Evolutionary conservation across 2,113 vertebrate species (phyloP).

Genomic region (Gadus chalcogrammus): DNA sequence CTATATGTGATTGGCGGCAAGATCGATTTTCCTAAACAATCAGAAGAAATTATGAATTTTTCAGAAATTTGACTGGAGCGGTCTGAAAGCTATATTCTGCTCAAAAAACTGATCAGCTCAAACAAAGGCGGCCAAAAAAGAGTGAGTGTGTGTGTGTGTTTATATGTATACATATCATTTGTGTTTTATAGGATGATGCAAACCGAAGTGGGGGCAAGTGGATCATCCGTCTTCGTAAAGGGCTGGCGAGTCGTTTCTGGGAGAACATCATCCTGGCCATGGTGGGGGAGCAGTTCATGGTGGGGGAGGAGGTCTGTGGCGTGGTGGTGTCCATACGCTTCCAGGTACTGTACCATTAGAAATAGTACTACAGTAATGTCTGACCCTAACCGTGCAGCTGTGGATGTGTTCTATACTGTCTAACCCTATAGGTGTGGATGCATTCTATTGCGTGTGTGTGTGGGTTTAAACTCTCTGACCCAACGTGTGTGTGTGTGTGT

Average conservation of each 20-base stretch:
- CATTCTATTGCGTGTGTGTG: neutral
- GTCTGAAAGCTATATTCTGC: no score
- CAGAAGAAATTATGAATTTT: no score
- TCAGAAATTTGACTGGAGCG: no score
- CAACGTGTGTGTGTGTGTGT: neutral
- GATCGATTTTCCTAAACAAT: no score
- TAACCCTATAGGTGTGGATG: neutral
- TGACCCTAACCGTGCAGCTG: neutral
- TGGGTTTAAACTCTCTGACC: neutral
- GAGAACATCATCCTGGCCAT: slow-evolving; percentile 76
- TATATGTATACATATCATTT: neutral
- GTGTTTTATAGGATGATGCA: slow-evolving; percentile 64
- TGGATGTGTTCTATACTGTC: neutral
- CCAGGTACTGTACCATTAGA: slow-evolving; percentile 51
- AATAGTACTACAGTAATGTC: neutral
- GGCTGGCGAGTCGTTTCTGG: slow-evolving; percentile 72
- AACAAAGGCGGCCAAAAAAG: neutral
- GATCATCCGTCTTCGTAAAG: slow-evolving; percentile 75
- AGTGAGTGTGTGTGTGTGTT: neutral
- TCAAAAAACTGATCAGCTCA: neutral
- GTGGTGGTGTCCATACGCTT: slow-evolving; percentile 75
- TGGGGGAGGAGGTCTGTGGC: slow-evolving; percentile 76
- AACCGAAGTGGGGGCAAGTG: slow-evolving; percentile 74
- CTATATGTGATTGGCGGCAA: no score
- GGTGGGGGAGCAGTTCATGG: slow-evolving; percentile 78